Evolutionary conservation across 2,888 invertebrate genomes (phyloP), one percentile per base, ranked within the genome.

Genomic region (Vanessa cardui): DNA sequence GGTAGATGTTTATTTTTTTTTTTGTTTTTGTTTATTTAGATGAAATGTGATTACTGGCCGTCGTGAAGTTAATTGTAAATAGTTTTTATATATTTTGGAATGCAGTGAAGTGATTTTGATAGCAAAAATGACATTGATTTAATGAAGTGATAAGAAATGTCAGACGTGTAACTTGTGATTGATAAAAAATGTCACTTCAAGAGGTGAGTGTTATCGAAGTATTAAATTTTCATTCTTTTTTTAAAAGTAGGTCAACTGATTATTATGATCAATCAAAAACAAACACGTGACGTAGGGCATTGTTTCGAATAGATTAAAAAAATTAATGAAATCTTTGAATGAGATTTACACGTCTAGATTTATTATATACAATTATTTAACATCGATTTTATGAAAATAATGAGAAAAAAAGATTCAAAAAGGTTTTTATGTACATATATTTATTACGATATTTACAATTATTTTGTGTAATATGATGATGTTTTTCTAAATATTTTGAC

Each of bases 131-230:
- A 62, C 62, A 63, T 62, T 70, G 54, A 56, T 72, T 78, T 79
- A 80, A 77, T 71, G 12, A 67, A 72, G 78, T 83, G 88, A 87
- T 88, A 87, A 84, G 71, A 61, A 79, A 85, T 87, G 86, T 85
- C 83, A 82, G 73, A 16, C 3, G 39, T 80, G 74, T 74, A 73
- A 72, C 71, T 71, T 78, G 82, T 85, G 81, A 87, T 83, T 81
- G 79, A 77, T 82, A 71, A 82, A 90, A 5, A 16, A 56, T 92
- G 92, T 92, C 92, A 77, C 83, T 92, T 69, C 86, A 87, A 77
- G 90, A 92, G 92, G 92, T 92, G 75, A 89, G 90, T 73, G 73
- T 68, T 73, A 44, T 60, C 15, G 47, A 58, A 58, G 62, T 60
- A 58, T 44, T 12, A 52, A 33, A 46, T 52, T 31, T 46, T 21